Evolutionary conservation across 2,888 invertebrate species (phyloP).

Genomic region (Pegoplata infirma): DNA sequence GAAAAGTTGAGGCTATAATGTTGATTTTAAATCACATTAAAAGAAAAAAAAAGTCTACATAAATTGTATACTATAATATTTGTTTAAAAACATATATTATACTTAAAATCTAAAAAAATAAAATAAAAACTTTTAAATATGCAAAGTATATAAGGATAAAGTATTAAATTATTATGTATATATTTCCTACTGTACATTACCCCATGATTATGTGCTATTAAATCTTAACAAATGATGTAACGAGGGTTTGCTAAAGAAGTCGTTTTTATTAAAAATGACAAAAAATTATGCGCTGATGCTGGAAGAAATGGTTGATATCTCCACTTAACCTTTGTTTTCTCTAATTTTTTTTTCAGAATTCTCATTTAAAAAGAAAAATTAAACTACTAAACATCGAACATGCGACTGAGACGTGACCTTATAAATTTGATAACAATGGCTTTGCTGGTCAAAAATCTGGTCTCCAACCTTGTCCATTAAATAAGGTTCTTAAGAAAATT

Average conservation of each 20-base stretch:
- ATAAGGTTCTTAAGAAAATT: too few relatives aligned
- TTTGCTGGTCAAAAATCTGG: too few relatives aligned
- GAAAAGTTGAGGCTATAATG: neutral
- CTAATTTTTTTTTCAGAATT: too few relatives aligned
- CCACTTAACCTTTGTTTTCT: too few relatives aligned
- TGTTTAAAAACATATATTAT: neutral
- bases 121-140: neutral
- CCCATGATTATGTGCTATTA: neutral
- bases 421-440: too few relatives aligned
- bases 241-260: neutral
- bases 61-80: neutral
- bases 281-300: neutral
- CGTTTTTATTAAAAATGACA: neutral
- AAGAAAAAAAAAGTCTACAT: neutral
- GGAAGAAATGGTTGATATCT: too few relatives aligned
- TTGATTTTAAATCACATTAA: constrained; percentile 11
- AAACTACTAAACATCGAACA: too few relatives aligned
- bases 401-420: too few relatives aligned
- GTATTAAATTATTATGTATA: neutral
- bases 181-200: neutral
- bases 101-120: neutral
- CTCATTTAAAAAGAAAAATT: too few relatives aligned
- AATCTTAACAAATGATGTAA: neutral
- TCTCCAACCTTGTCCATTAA: too few relatives aligned
- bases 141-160: neutral